These are phyloP conservation scores for Caenorhabditis remanei DNA, from an alignment of 1,140 invertebrate species.

Conservation along the genomic window DNA sequence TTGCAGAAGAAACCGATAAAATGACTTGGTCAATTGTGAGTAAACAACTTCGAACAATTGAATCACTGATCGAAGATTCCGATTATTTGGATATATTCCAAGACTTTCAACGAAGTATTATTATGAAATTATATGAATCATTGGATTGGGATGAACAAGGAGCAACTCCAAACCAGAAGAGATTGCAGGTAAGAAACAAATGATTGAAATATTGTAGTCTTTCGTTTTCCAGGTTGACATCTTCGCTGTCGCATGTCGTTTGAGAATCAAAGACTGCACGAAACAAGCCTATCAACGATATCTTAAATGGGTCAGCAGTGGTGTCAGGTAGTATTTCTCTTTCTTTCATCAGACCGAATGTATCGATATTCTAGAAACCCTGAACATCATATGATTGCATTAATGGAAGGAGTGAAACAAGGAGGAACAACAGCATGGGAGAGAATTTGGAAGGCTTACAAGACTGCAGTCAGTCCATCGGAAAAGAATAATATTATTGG, in stretches of 20 bases:
- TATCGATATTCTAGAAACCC: conserved; percentile 40
- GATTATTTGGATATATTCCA: conserved; percentile 65
- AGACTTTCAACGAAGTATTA: conserved; percentile 62
- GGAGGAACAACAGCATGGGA: conserved; percentile 69
- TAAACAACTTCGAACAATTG: conserved; percentile 66
- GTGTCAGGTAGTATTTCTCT: conserved; percentile 38
- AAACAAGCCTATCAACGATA: conserved; percentile 65
- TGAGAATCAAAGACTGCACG: conserved; percentile 66
- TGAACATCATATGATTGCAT: conserved; percentile 68
- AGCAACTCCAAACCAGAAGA: conserved; percentile 19
- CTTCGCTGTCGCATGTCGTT: conserved; percentile 65
- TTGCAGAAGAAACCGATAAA: conserved; percentile 68
- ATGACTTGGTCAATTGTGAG: conserved; percentile 69
- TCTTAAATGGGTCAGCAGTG: conserved; percentile 68
- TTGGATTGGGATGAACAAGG: conserved; percentile 66
- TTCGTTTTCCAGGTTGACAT: conserved; percentile 65
- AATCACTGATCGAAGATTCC: conserved; percentile 66
- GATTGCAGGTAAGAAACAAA: conserved; percentile 55
- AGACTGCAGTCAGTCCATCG: conserved; percentile 62
- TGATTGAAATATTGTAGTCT: background rate
- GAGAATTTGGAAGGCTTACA: conserved; percentile 66
- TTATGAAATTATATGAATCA: conserved; percentile 62
- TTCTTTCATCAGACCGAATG: too few relatives aligned
- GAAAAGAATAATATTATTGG: conserved; percentile 67
- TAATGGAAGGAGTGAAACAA: conserved; percentile 70